Percentiles rank a stretch among this genome's conserved stretches.
Conservation (phyloP, 37 sponge, comb jelly and placozoan genomes). For the Aphrocallistes beatrix region DNA sequence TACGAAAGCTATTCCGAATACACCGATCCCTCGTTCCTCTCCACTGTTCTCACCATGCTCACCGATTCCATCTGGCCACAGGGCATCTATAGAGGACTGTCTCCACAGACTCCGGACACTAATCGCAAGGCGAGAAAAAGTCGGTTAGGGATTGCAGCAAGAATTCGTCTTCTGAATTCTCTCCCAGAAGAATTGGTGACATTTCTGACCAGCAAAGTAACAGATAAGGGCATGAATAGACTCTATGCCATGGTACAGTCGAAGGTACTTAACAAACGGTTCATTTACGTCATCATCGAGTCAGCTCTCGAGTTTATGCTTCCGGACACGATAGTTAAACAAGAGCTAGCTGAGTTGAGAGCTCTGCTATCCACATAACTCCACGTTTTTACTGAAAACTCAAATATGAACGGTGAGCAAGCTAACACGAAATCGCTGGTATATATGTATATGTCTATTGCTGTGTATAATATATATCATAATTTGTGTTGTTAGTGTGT, state of each 20-base stretch:
- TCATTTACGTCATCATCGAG: conserved; percentile 15
- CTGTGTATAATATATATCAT: too few species aligned
- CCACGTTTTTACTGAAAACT: too few species aligned
- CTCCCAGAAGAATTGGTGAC: neutral
- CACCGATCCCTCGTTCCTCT: neutral
- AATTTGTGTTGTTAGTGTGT: too few species aligned
- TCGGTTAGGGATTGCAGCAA: neutral
- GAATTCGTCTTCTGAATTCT: neutral
- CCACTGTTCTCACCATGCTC: neutral
- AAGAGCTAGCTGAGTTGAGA: neutral
- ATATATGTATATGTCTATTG: too few species aligned
- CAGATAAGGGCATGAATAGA: conserved; percentile 2
- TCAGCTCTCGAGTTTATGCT: neutral
- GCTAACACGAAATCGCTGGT: too few species aligned
- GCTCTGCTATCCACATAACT: too few species aligned
- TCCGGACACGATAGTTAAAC: neutral
- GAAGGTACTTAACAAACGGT: neutral
- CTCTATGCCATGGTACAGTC: neutral
- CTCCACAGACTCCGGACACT: neutral
- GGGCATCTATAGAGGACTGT: neutral
- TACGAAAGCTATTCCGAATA: neutral
- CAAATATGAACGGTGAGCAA: too few species aligned
- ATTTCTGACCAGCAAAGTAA: neutral
- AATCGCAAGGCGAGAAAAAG: neutral
- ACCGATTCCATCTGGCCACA: conserved; percentile 11